Evolutionary conservation across 2,888 invertebrate species (phyloP), one percentile per base, ranked within the genome.

Genomic region (Leucophora obtusa): DNA sequence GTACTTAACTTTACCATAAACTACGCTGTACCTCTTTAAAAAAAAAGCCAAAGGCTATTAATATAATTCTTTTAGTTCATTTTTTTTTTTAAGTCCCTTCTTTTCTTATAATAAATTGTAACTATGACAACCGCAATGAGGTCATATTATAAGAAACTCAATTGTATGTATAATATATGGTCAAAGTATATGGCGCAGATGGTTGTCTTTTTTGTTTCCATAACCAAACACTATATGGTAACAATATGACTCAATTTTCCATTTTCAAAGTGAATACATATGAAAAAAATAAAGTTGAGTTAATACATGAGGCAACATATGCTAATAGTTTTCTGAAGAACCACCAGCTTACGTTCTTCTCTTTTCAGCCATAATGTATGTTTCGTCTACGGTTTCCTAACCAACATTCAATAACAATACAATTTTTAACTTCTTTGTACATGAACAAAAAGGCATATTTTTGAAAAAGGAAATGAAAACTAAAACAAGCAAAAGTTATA

Each of bases 61-160:
- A 77, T 77, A 77, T 73, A 73, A 70, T 70, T 81, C 56, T 70
- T 77, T 62, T 33, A 54, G 58, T 65, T 38, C n/a, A n/a, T 50
- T 51, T 53, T 54, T 51, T 21, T 18, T 17, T 56, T 50, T 70
- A 15, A 62, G 38, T 70, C 15, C 66, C 43, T 65, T 51, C 51
- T 59, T 54, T 59, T 70, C 60, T 81, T 77, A 81, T 77, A 81
- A 77, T 81, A 81, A 81, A 81, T 81, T 77, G 77, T 77, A 81
- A 81, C 73, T 77, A 81, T 77, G 81, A 81, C 81, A 81, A 81
- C 81, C 81, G 73, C 81, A 81, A 77, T 74, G 81, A 81, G 81
- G 81, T 81, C 81, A 77, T 73, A 81, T 60, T 73, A 77, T 66
- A 77, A 77, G 81, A 81, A 77, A 81, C 76, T 77, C 69, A 81